These are phyloP conservation scores for Stomorhina lunata DNA, from an alignment of 2,888 invertebrate species.

Conservation along the genomic window DNA sequence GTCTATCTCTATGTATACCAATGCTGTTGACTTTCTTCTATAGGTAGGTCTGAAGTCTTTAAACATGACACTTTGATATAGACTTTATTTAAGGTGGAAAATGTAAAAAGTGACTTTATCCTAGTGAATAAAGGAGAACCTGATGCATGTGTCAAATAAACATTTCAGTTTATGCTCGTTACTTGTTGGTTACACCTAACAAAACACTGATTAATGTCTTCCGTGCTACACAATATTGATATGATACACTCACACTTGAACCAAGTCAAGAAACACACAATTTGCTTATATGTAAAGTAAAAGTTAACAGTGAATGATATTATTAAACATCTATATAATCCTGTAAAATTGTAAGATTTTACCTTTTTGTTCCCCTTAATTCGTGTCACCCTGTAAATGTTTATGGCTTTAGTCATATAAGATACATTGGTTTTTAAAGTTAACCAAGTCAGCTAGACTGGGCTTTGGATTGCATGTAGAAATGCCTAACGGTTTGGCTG, in stretches of 20 bases:
- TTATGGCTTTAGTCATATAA: background rate
- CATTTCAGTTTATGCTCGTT: conserved; percentile 6
- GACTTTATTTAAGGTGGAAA: background rate
- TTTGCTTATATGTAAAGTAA: background rate
- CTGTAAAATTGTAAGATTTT: background rate
- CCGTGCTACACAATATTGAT: conserved; percentile 48
- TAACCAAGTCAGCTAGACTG: background rate
- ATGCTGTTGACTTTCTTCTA: no score
- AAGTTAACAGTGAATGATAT: background rate
- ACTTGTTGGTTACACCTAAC: conserved; percentile 52
- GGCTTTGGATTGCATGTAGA: background rate
- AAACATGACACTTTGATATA: conserved; percentile 24
- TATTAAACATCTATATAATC: no score
- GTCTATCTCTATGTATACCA: no score
- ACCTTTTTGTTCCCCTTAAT: background rate
- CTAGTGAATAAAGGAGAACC: conserved; percentile 4
- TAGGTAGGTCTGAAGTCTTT: background rate
- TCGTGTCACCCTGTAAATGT: background rate
- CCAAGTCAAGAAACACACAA: no score
- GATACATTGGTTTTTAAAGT: background rate
- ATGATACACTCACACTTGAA: conserved; percentile 19
- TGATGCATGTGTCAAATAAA: conserved; percentile 41
- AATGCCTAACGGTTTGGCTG: background rate
- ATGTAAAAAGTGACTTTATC: background rate
- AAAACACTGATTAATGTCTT: conserved; percentile 59